Evolutionary conservation across 2,113 vertebrate genomes (phyloP).

Genomic region (Nothobranchius kuhntae): DNA sequence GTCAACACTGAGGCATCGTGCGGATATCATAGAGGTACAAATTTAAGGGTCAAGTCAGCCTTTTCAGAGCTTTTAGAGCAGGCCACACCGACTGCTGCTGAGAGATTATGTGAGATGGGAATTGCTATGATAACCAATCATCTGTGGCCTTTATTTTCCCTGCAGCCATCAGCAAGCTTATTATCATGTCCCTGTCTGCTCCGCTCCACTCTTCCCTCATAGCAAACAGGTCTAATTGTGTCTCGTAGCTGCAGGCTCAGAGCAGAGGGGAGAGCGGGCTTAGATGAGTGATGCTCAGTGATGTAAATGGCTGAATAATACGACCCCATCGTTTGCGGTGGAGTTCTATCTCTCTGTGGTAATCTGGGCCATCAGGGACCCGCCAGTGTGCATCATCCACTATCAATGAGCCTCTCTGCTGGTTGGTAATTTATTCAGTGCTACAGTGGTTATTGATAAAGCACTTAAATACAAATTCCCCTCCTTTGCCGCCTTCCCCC

Average conservation of each 20-base stretch:
- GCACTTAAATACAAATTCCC: constrained; percentile 80
- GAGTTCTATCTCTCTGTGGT: constrained; percentile 69
- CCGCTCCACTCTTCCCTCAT: constrained; percentile 66
- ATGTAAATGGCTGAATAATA: constrained; percentile 84
- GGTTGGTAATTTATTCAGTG: constrained; percentile 85
- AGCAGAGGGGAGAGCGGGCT: constrained; percentile 32
- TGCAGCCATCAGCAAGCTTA: constrained; percentile 67
- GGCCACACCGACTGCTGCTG: constrained; percentile 20
- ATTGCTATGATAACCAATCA: constrained; percentile 53
- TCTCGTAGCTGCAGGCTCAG: constrained; percentile 66
- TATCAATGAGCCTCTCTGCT: constrained; percentile 74
- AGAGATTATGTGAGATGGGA: constrained; percentile 46
- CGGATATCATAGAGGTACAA: constrained; percentile 36
- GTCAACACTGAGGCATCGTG: constrained; percentile 26
- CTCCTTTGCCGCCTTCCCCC: constrained; percentile 38
- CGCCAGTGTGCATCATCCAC: constrained; percentile 71
- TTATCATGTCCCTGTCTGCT: constrained; percentile 74
- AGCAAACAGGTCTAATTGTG: constrained; percentile 79
- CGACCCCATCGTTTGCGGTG: constrained; percentile 67
- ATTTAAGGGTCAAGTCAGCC: constrained; percentile 43
- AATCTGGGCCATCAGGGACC: constrained; percentile 76
- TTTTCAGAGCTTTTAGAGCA: constrained; percentile 31
- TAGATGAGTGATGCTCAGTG: constrained; percentile 69
- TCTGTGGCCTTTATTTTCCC: constrained; percentile 59
- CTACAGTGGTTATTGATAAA: constrained; percentile 86